Conservation (phyloP, 1,140 invertebrate genomes). For the Nomia melanderi region DNA sequence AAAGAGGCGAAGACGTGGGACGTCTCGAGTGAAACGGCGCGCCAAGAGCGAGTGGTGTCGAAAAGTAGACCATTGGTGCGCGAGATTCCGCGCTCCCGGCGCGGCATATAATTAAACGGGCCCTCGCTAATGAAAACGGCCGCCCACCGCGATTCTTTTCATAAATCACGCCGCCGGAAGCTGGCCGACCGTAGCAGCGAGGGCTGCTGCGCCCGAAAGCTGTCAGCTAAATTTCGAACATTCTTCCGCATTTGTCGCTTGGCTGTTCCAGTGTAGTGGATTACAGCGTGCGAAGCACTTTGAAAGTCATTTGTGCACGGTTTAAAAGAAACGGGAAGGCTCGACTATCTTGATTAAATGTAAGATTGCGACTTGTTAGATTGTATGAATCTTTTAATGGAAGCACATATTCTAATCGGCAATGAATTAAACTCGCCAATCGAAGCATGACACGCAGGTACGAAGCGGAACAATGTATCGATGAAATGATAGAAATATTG, state of each 20-base stretch:
- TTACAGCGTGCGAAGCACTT: neutral
- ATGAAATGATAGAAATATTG: no score
- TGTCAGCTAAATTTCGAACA: neutral
- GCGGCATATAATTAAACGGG: slow-evolving; percentile 65
- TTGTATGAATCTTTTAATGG: no score
- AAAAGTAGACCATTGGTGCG: slow-evolving; percentile 34
- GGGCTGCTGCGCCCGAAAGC: slow-evolving; percentile 11
- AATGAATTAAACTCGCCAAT: no score
- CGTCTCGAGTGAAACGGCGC: slow-evolving; percentile 1
- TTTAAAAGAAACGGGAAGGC: neutral
- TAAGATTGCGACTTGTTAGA: neutral
- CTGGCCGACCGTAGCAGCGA: slow-evolving; percentile 20
- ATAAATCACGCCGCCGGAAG: slow-evolving; percentile 63
- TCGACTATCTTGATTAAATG: neutral
- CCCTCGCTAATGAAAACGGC: slow-evolving; percentile 64
- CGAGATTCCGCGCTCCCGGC: slow-evolving; percentile 47
- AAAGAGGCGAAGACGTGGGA: slow-evolving; percentile 11
- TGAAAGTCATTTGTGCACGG: neutral
- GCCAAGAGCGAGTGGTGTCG: slow-evolving; percentile 11
- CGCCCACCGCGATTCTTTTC: slow-evolving; percentile 37
- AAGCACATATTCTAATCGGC: no score
- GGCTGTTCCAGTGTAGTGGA: neutral
- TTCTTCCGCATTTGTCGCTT: neutral
- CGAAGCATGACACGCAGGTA: no score
- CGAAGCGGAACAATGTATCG: no score